Base-by-base conservation (phyloP, 2,113 vertebrate species). In the Tachuris rubrigastra region DNA sequence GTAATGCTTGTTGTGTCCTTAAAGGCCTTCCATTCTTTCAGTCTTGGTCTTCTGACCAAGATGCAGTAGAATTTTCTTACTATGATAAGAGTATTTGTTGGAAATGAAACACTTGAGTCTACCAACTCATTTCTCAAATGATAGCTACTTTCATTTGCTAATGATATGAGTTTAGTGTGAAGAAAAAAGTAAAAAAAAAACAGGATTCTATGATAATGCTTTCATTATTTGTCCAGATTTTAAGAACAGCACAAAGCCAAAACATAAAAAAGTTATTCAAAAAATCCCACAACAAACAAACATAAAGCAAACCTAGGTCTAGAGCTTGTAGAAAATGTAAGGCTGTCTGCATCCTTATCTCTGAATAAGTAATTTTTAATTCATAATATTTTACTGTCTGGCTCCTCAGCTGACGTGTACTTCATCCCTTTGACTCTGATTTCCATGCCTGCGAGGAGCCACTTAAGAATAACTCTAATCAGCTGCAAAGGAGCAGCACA, bases 381-480 rank as follows among this genome's bases (percentile, higher is more conserved):
- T 95, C 75, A 74, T 74, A 87, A 44, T 89, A 63, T 95, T 85
- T 76, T 50, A 15, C 78, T 67, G 50, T 91, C 81, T 93, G 0
- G 56, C 63, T 94, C 63, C 31, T 85, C 14, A 41, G 53, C 89
- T 89, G 75, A 55, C 42, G 17, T 39, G 16, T 42, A 4, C 55
- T 89, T 89, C 81, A 77, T 91, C 63, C 62, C 39, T 85, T 83
- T 89, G 75, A 25, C 67, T 96, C 41, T 46, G 49, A 68, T 95
- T 95, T 89, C 69, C 91, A 66, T 35, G 42, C 93, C 76, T 91
- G 59, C 74, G 66, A 59, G 94, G 71, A 94, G 55, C 71, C 93
- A 80, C 93, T 93, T 83, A 91, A 74, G 85, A 94, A 62, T 83
- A 80, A 77, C 85, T 69, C 68, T 87, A 59, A 95, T 95, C 91